phyloP scores from a whole-genome alignment of 2,888 invertebrate species.

The Drosophila sordidula region DNA sequence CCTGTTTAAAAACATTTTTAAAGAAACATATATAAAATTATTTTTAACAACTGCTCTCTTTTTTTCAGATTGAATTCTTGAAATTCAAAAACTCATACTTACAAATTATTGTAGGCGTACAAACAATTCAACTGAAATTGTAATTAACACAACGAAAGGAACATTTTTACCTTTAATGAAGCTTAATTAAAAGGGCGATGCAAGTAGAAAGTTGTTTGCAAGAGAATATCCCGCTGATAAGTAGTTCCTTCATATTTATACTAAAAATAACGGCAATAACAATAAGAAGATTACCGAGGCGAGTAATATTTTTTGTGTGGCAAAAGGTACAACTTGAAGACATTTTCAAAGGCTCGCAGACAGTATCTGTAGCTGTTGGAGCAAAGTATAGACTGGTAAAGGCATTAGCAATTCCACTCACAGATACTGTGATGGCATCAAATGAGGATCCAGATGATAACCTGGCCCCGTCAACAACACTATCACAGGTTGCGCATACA shows the following conservation, averaged over 20 bases:
- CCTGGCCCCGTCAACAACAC: constrained; percentile 8
- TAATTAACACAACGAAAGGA: neutral
- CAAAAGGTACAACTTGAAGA: constrained; percentile 1
- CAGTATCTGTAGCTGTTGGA: neutral
- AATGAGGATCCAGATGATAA: constrained; percentile 32
- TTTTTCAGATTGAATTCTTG: too few relatives aligned
- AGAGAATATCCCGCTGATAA: constrained; percentile 47
- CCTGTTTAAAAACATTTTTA: too few relatives aligned
- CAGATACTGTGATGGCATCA: constrained; percentile 55
- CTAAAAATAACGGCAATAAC: constrained; percentile 38
- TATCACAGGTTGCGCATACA: too few relatives aligned
- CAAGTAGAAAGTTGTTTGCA: constrained; percentile 47
- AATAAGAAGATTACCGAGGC: constrained; percentile 26
- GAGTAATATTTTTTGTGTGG: neutral
- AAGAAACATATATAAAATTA: too few relatives aligned
- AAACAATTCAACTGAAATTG: neutral
- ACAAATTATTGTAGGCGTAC: neutral
- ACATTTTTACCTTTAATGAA: constrained; percentile 8
- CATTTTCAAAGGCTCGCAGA: neutral
- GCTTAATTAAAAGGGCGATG: constrained; percentile 54
- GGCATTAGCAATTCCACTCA: neutral
- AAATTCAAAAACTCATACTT: neutral
- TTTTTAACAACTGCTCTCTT: too few relatives aligned
- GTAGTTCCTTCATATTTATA: constrained; percentile 68
- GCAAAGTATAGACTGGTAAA: constrained; percentile 4